Percentiles rank a stretch among this genome's conserved stretches.
Evolutionary conservation across 2,888 invertebrate species (phyloP).

Genomic region (Philereme vetulata): DNA sequence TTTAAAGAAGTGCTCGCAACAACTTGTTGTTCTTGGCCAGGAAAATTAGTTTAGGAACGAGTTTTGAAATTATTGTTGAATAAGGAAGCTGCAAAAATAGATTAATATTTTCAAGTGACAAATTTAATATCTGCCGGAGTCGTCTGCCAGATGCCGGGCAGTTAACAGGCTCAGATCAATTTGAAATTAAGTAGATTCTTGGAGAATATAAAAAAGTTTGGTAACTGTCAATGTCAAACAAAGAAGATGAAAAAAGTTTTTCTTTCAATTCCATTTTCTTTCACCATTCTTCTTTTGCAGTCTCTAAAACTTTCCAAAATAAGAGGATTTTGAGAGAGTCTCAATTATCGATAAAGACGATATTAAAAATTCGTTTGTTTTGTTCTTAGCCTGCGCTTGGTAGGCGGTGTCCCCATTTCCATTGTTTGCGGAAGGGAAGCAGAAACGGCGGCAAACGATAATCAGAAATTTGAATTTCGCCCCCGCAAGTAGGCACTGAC

Average conservation of each 20-base stretch:
- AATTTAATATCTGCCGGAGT: slow-evolving; percentile 65
- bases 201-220: slow-evolving; percentile 80
- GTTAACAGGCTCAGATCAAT: slow-evolving; percentile 70
- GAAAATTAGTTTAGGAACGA: slow-evolving; percentile 23
- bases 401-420: slow-evolving; percentile 75
- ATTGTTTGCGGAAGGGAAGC: slow-evolving; percentile 80
- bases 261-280: slow-evolving; percentile 80
- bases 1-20: slow-evolving; percentile 24
- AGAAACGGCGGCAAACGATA: slow-evolving; percentile 74
- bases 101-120: slow-evolving; percentile 31
- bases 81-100: slow-evolving; percentile 17
- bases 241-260: slow-evolving; percentile 84
- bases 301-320: slow-evolving; percentile 82
- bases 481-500: slow-evolving; percentile 68
- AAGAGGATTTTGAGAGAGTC: slow-evolving; percentile 81
- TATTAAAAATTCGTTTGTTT: slow-evolving; percentile 84
- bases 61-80: slow-evolving; percentile 20
- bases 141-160: slow-evolving; percentile 72
- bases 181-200: slow-evolving; percentile 81
- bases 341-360: slow-evolving; percentile 84
- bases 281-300: slow-evolving; percentile 80
- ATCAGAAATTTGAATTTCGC: slow-evolving; percentile 81
- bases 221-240: slow-evolving; percentile 83
- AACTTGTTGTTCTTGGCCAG: slow-evolving; percentile 21
- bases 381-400: slow-evolving; percentile 77